Conservation (phyloP, 2,113 vertebrate species). For the Calyptomena viridis region DNA sequence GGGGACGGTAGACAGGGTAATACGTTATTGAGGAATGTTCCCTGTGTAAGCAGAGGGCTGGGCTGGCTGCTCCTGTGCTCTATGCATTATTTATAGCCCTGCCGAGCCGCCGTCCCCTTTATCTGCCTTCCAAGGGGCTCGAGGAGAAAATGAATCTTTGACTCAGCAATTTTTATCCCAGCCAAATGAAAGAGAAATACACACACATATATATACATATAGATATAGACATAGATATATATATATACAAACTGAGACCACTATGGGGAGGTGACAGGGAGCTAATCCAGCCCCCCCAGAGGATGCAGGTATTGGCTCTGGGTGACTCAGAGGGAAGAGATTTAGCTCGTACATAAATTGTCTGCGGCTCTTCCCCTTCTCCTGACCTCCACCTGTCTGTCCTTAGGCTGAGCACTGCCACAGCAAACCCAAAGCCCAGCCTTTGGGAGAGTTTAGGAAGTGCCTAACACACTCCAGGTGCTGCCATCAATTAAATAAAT, state of each 20-base stretch:
- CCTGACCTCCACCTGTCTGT: constrained; percentile 16
- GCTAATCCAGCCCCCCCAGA: neutral
- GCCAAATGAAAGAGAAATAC: constrained; percentile 20
- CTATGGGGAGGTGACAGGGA: neutral
- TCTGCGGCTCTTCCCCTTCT: constrained; percentile 11
- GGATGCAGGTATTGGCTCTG: neutral
- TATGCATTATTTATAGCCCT: constrained; percentile 63
- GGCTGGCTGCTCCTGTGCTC: constrained; percentile 30
- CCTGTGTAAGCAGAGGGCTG: constrained; percentile 30
- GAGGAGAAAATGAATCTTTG: constrained; percentile 52
- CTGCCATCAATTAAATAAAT: constrained; percentile 15
- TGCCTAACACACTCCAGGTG: neutral
- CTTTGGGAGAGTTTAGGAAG: neutral
- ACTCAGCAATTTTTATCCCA: constrained; percentile 58
- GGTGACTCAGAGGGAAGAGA: neutral
- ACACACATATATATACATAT: neutral
- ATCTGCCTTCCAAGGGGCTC: constrained; percentile 51
- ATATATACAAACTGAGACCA: neutral
- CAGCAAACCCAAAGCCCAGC: neutral
- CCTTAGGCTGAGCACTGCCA: neutral
- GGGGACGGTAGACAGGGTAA: neutral
- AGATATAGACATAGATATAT: neutral
- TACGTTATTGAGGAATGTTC: neutral
- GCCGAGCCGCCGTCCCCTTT: neutral
- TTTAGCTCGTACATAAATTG: neutral